Percentiles rank a stretch among this genome's conserved stretches.
Evolutionary conservation across 2,113 vertebrate genomes (phyloP).

Genomic region (Larimichthys polyactis): DNA sequence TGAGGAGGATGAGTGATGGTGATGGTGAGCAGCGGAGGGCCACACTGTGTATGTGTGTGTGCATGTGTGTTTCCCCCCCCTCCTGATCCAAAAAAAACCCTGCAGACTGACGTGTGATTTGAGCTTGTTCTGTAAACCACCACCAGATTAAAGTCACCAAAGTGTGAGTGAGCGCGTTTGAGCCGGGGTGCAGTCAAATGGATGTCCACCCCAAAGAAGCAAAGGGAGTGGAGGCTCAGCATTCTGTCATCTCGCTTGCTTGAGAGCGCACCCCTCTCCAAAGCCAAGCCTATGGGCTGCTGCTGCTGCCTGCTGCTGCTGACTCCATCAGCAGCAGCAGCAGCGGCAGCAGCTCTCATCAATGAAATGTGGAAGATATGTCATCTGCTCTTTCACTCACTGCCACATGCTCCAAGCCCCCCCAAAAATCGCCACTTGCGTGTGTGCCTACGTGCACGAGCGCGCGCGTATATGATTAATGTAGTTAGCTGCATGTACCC

Average conservation of each 20-base stretch:
- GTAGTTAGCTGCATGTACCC: constrained; percentile 68
- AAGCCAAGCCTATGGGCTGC: constrained; percentile 57
- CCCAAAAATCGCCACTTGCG: constrained; percentile 7
- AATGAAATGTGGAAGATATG: constrained; percentile 66
- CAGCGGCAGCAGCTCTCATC: constrained; percentile 64
- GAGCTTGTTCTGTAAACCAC: not conserved
- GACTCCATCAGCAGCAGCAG: constrained; percentile 40
- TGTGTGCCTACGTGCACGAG: not conserved
- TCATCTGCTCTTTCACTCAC: constrained; percentile 49
- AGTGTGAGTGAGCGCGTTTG: constrained; percentile 31
- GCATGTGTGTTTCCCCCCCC: constrained; percentile 55
- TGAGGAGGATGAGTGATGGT: constrained; percentile 26
- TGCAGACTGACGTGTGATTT: constrained; percentile 56
- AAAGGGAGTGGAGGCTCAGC: constrained; percentile 62
- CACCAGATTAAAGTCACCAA: constrained; percentile 46
- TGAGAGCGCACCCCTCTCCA: constrained; percentile 50
- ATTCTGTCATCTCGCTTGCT: constrained; percentile 59
- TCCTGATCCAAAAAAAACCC: constrained; percentile 26
- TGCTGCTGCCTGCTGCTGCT: constrained; percentile 36
- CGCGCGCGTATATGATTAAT: constrained; percentile 63
- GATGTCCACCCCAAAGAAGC: constrained; percentile 37
- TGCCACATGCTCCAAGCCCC: constrained; percentile 57
- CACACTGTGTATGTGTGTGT: constrained; percentile 41
- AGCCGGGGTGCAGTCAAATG: constrained; percentile 41
- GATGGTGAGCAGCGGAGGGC: constrained; percentile 62